phyloP scores from a whole-genome alignment of 2,888 invertebrate genomes.

The Eutolmus rufibarbis region DNA sequence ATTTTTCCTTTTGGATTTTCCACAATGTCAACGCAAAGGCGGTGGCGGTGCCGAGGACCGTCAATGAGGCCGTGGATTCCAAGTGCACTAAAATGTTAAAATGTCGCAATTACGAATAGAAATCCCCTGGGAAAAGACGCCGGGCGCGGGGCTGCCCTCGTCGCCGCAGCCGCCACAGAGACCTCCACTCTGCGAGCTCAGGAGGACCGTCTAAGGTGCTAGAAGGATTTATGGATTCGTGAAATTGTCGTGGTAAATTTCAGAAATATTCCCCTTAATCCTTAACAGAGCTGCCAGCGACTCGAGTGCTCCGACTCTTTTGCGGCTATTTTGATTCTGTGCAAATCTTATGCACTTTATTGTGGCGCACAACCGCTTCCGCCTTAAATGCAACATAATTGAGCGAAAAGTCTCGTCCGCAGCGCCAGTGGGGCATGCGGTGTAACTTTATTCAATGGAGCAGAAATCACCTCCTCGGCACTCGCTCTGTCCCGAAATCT shows the following conservation, averaged over 20 bases:
- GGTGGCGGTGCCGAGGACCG: background rate
- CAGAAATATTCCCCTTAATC: background rate
- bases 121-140: background rate
- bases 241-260: background rate
- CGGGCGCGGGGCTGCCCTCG: background rate
- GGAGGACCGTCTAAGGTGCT: background rate
- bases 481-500: background rate
- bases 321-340: background rate
- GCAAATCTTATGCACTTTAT: background rate
- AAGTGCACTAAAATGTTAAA: constrained; percentile 7
- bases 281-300: background rate
- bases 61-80: background rate
- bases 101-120: constrained; percentile 5
- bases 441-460: background rate
- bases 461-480: constrained; percentile 8
- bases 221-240: background rate
- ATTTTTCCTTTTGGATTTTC: background rate
- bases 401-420: background rate
- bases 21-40: constrained; percentile 1
- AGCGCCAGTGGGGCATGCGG: background rate
- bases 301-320: background rate
- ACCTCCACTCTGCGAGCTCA: background rate
- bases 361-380: background rate
- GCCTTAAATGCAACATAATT: background rate
- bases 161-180: background rate